These are phyloP conservation scores for Amazona vittata DNA, from an alignment of 2,113 vertebrate species.

Conservation along the genomic window DNA sequence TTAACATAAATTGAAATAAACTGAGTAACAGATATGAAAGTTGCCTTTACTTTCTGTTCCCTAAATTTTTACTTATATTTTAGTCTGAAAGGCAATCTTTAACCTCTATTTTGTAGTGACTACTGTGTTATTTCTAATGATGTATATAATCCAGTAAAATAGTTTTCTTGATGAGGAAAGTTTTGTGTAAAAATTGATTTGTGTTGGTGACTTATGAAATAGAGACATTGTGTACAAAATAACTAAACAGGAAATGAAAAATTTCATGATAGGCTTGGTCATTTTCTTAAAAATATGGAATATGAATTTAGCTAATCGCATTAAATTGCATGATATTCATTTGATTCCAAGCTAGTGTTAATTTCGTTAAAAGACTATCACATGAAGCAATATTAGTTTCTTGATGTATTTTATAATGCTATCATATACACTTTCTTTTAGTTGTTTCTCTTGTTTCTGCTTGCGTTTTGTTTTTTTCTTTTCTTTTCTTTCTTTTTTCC, in stretches of 20 bases:
- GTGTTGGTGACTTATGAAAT: background rate
- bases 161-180: background rate
- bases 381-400: background rate
- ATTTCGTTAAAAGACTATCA: background rate
- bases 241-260: background rate
- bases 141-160: background rate
- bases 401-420: background rate
- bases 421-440: background rate
- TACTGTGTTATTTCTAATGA: background rate
- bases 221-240: background rate
- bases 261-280: background rate
- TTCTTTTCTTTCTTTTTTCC: too few relatives aligned
- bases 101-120: background rate
- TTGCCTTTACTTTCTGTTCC: background rate
- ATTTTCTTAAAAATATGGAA: slow-evolving; percentile 1
- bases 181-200: background rate
- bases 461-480: background rate
- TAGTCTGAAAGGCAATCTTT: background rate
- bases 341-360: background rate
- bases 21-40: background rate
- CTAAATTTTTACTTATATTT: background rate
- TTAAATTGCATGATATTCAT: background rate
- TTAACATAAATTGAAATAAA: background rate
- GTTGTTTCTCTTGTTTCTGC: background rate
- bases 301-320: background rate